Base-by-base conservation (phyloP, 2,113 vertebrate species). In the Phrynocephalus versicolor region DNA sequence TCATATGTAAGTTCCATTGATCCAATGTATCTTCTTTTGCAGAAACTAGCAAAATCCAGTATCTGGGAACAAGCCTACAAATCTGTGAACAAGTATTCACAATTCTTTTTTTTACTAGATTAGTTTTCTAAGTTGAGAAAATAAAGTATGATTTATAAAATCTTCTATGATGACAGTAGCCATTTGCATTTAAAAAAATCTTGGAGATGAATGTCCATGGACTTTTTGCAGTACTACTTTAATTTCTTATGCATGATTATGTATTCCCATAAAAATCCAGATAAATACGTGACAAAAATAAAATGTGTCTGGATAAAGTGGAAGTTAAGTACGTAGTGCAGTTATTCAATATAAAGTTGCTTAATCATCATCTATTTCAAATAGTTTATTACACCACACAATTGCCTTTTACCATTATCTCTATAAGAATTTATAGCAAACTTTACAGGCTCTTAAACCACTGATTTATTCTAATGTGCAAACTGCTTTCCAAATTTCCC, bases 191-290 rank as follows among this genome's bases (percentile, higher is more conserved):
- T 80, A 79, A 35, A 27, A 65, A 79, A 35, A 35, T 76, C 78
- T 92, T 88, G 15, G 77, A 71, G 37, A 90, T 82, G 85, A 79
- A 87, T 87, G 88, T 89, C 12, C 72, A 15, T 75, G 30, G 18
- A 86, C 85, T 64, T 51, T 64, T 87, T 84, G n/a, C n/a, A 90
- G 35, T 78, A 80, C 86, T 91, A 62, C 55, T 85, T 88, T 51
- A 87, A 81, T 90, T 93, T 93, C 80, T 89, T 81, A 58, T 85
- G 39, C 39, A 35, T 85, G 70, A 85, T 83, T 89, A 91, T 84
- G 30, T 70, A 78, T 73, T 65, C 60, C 75, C 88, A 91, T 92
- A 91, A 90, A 92, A 92, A 87, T 45, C 82, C 80, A 85, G 85
- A 92, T 89, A 92, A 88, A 91, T 88, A 85, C 7, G 45, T 70